These are phyloP conservation scores for Sylvilagus bachmani DNA, from an alignment of 2,113 vertebrate species.

Conservation along the genomic window DNA sequence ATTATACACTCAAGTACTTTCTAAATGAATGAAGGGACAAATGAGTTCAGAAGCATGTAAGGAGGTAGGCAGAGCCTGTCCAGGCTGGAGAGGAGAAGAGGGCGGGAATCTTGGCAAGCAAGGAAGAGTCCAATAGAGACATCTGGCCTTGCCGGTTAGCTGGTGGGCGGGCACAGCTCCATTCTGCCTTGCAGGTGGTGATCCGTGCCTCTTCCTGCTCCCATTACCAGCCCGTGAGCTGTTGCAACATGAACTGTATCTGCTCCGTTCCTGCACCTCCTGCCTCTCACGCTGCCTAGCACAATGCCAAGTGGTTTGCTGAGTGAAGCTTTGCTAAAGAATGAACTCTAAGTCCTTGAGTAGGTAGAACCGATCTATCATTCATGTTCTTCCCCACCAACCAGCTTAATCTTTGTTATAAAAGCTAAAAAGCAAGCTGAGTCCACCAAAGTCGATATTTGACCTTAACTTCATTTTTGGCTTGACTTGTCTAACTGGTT, in stretches of 20 bases:
- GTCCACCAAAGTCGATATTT: conserved; percentile 37
- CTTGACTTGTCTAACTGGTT: conserved; percentile 73
- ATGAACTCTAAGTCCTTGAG: neutral
- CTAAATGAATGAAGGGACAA: neutral
- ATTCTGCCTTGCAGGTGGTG: neutral
- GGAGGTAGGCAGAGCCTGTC: neutral
- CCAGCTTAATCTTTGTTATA: conserved; percentile 35
- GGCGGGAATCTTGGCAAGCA: neutral
- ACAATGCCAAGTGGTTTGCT: neutral
- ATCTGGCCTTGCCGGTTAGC: neutral
- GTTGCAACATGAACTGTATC: neutral
- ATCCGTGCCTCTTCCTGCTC: neutral
- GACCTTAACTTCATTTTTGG: conserved; percentile 77
- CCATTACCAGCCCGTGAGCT: neutral
- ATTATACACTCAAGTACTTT: neutral
- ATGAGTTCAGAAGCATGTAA: neutral
- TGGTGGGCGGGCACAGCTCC: too few relatives aligned
- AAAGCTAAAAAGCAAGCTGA: conserved; percentile 52
- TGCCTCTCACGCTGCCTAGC: neutral
- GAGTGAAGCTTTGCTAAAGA: neutral
- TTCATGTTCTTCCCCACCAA: neutral
- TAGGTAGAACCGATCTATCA: neutral
- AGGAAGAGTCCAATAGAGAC: neutral
- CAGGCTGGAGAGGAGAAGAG: neutral
- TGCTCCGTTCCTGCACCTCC: neutral